phyloP scores from a whole-genome alignment of 2,113 vertebrate genomes.

The Callochromis pleurospilus region DNA sequence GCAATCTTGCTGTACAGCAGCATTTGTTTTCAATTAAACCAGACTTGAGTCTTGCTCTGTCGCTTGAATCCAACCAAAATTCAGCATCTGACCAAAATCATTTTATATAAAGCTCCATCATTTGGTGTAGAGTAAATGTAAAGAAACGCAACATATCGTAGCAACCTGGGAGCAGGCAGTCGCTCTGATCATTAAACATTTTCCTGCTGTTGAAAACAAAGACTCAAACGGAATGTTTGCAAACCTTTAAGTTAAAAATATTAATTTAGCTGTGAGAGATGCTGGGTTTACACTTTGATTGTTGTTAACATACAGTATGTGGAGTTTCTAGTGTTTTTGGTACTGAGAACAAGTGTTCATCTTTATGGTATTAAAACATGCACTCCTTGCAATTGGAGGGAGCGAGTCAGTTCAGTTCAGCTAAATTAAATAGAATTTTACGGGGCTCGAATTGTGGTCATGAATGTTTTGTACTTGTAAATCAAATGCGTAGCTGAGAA shows the following conservation, averaged over 20 bases:
- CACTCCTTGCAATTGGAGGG: not conserved
- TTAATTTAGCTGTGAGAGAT: not conserved
- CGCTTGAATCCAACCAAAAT: rapidly evolving
- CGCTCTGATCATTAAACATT: not conserved
- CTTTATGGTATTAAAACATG: not conserved
- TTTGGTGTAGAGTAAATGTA: not conserved
- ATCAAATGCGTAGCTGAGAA: not conserved
- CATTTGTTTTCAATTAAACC: not conserved
- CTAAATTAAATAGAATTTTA: not conserved
- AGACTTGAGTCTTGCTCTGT: not conserved
- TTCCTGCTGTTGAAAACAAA: not conserved
- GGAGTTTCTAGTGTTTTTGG: not conserved
- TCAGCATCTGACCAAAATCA: rapidly evolving
- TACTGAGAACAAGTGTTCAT: not conserved
- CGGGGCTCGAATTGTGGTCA: not conserved
- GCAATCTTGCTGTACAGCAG: rapidly evolving
- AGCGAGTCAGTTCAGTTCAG: not conserved
- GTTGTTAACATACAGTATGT: not conserved
- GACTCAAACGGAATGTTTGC: rapidly evolving
- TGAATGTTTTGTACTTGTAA: not conserved
- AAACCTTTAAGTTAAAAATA: not conserved
- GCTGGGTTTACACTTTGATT: not conserved
- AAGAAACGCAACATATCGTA: rapidly evolving
- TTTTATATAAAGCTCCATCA: not conserved
- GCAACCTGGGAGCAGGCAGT: rapidly evolving